These are phyloP conservation scores for Drosophila greeni DNA, from an alignment of 2,888 invertebrate genomes.

Conservation along the genomic window DNA sequence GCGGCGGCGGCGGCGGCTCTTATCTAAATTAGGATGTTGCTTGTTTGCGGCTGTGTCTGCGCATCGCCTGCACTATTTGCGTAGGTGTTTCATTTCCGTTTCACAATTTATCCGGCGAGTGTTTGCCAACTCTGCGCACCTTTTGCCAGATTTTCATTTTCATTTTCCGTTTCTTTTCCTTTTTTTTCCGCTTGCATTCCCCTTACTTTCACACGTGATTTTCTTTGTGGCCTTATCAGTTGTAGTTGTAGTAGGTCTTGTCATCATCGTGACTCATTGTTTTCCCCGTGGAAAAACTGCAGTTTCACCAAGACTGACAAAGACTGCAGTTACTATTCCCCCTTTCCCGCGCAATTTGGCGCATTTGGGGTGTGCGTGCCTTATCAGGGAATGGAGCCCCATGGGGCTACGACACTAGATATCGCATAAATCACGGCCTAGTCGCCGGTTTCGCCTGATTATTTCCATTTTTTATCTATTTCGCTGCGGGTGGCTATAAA, in stretches of 20 bases:
- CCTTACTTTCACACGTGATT: conserved; percentile 62
- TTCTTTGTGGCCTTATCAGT: conserved; percentile 62
- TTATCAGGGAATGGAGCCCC: conserved; percentile 54
- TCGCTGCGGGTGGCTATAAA: conserved; percentile 64
- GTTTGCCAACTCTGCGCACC: conserved; percentile 58
- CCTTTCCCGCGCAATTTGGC: conserved; percentile 31
- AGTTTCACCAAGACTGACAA: conserved; percentile 24
- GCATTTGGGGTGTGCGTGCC: conserved; percentile 59
- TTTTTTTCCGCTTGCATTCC: conserved; percentile 1
- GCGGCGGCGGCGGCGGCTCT: conserved; percentile 49
- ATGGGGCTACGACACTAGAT: conserved; percentile 55
- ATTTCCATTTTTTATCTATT: conserved; percentile 67
- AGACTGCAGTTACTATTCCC: conserved; percentile 35
- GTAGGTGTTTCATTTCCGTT: conserved; percentile 77
- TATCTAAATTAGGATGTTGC: conserved; percentile 75
- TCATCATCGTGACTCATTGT: conserved; percentile 54
- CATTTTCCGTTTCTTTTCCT: conserved; percentile 28
- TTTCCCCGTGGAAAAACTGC: conserved; percentile 49
- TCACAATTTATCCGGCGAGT: conserved; percentile 68
- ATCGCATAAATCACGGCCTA: conserved; percentile 72
- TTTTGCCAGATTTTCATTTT: conserved; percentile 42
- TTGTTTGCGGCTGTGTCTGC: conserved; percentile 72
- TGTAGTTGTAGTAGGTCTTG: conserved; percentile 21
- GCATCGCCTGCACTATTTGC: conserved; percentile 71
- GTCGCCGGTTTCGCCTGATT: conserved; percentile 65